These are phyloP conservation scores for Gracilinanus agilis DNA, from an alignment of 2,113 vertebrate genomes.

Conservation along the genomic window DNA sequence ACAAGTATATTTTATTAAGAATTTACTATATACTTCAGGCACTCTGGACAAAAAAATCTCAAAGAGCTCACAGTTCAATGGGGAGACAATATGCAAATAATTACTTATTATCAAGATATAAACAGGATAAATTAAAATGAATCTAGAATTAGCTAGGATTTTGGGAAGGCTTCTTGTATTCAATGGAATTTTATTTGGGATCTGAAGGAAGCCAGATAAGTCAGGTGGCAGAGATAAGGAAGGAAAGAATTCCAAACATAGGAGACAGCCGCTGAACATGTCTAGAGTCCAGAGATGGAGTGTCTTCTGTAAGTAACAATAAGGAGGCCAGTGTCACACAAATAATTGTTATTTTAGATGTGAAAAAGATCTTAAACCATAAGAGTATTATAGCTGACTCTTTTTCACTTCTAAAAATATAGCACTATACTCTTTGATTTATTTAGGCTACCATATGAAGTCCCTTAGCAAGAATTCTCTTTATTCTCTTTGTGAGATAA, in stretches of 20 bases:
- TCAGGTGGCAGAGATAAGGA: background rate
- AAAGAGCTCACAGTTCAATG: background rate
- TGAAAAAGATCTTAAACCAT: background rate
- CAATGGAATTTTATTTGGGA: background rate
- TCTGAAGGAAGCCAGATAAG: background rate
- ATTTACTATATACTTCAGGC: background rate
- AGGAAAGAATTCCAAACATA: background rate
- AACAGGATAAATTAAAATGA: background rate
- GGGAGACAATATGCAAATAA: background rate
- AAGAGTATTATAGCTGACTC: background rate
- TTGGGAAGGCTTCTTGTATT: background rate
- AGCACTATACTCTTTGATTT: background rate
- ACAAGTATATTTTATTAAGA: background rate
- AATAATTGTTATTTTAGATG: background rate
- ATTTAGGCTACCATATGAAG: background rate
- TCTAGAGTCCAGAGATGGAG: background rate
- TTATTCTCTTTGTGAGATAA: background rate
- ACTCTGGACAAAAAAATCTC: background rate
- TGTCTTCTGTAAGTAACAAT: background rate
- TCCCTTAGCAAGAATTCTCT: background rate
- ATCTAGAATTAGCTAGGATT: background rate
- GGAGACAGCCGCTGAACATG: background rate
- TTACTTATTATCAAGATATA: background rate
- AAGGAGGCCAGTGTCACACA: background rate
- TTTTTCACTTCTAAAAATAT: background rate